These are phyloP conservation scores for Gerris lacustris DNA, from an alignment of 2,888 invertebrate genomes.

Conservation along the genomic window DNA sequence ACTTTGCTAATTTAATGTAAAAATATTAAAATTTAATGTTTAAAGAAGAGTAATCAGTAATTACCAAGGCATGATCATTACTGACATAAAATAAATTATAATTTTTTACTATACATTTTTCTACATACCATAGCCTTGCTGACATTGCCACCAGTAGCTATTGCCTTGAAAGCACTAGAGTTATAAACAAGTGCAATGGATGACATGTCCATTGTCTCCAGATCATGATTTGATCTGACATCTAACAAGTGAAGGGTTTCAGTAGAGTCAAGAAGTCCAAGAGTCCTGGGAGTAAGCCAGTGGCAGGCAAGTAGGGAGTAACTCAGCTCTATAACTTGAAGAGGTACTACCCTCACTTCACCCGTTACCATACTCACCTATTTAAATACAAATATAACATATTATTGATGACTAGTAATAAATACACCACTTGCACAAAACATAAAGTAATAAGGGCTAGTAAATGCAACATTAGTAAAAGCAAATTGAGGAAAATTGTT, in stretches of 20 bases:
- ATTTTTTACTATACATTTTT: no score
- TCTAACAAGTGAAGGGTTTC: constrained; percentile 82
- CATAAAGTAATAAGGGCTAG: no score
- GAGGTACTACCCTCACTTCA: constrained; percentile 36
- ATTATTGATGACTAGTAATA: constrained; percentile 8
- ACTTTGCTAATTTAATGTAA: no score
- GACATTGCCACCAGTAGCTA: constrained; percentile 92
- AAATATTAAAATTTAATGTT: no score
- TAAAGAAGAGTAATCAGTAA: no score
- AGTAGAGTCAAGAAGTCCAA: constrained; percentile 71
- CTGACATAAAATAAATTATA: no score
- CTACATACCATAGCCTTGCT: constrained; percentile 57
- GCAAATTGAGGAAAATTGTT: no score
- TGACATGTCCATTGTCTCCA: constrained; percentile 69
- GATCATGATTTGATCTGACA: constrained; percentile 73
- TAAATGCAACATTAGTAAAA: no score
- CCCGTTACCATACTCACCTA: constrained; percentile 43
- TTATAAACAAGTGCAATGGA: constrained; percentile 72
- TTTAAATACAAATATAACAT: constrained; percentile 27
- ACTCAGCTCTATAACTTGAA: constrained; percentile 56
- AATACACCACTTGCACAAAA: no score
- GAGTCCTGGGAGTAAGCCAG: constrained; percentile 69
- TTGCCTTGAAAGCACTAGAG: constrained; percentile 75
- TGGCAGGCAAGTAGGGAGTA: constrained; percentile 64
- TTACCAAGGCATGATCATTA: no score